phyloP scores from a whole-genome alignment of 2,113 vertebrate species.

The Oriolus oriolus region DNA sequence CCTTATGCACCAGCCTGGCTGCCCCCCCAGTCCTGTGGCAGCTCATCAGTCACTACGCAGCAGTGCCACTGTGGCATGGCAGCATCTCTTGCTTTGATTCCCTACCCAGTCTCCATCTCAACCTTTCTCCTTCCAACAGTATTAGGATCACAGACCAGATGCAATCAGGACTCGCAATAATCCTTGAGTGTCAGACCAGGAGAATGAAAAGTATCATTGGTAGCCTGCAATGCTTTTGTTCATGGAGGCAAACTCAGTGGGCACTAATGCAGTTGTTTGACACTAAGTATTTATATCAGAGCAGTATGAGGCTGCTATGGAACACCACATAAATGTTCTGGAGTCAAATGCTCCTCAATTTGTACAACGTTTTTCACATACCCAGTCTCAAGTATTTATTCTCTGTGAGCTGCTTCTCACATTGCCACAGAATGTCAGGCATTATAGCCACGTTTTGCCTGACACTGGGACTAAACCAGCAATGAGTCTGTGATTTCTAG shows the following conservation, averaged over 20 bases:
- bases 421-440: background rate
- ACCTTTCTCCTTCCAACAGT: background rate
- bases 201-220: background rate
- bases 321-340: background rate
- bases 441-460: background rate
- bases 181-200: background rate
- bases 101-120: background rate
- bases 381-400: background rate
- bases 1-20: background rate
- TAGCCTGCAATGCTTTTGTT: background rate
- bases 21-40: rapidly evolving
- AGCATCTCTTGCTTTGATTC: background rate
- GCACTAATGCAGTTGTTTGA: background rate
- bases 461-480: background rate
- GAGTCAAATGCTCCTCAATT: background rate
- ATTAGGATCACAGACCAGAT: background rate
- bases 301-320: background rate
- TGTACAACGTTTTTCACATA: background rate
- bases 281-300: background rate
- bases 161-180: background rate
- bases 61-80: background rate
- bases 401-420: background rate
- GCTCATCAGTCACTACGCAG: background rate
- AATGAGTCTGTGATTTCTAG: background rate
- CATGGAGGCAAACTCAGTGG: background rate